A percentile compares a stretch with the other conserved stretches of the same genome.
These are phyloP conservation scores for Dromiciops gliroides DNA, from an alignment of 2,113 vertebrate species.

Conservation along the genomic window DNA sequence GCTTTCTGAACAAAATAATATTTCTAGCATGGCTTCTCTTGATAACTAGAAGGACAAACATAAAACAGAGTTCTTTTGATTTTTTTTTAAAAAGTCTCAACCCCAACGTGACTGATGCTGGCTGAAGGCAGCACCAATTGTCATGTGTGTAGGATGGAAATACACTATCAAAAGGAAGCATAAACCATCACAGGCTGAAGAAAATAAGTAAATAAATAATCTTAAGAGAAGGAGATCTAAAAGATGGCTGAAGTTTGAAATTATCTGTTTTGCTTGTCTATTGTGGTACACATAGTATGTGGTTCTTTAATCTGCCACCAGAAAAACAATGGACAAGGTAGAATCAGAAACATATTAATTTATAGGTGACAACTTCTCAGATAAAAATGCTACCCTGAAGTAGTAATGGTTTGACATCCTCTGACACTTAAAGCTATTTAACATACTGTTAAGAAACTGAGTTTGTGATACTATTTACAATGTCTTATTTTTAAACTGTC, in stretches of 20 bases:
- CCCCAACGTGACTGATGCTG: constrained; percentile 68
- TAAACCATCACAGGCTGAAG: constrained; percentile 52
- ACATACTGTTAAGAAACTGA: constrained; percentile 27
- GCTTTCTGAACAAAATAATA: constrained; percentile 54
- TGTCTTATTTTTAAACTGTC: constrained; percentile 38
- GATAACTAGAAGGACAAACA: constrained; percentile 64
- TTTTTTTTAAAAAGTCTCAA: constrained; percentile 60
- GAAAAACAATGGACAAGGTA: constrained; percentile 17
- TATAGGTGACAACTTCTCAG: constrained; percentile 41
- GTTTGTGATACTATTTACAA: constrained; percentile 16
- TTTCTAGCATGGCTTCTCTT: constrained; percentile 57
- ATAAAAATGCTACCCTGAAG: constrained; percentile 38
- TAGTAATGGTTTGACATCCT: constrained; percentile 4
- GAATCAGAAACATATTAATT: constrained; percentile 25
- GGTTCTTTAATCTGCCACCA: constrained; percentile 48
- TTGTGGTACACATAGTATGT: not conserved
- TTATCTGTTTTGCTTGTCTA: constrained; percentile 43
- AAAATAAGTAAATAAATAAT: constrained; percentile 51
- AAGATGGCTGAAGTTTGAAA: constrained; percentile 37
- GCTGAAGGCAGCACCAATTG: constrained; percentile 70
- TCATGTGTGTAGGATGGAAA: constrained; percentile 45
- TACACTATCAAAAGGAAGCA: constrained; percentile 56
- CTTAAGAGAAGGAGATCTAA: not conserved
- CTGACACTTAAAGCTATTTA: constrained; percentile 28
- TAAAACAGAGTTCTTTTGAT: constrained; percentile 56